Evolutionary conservation across 2,888 invertebrate genomes (phyloP).

Genomic region (Nezara viridula): DNA sequence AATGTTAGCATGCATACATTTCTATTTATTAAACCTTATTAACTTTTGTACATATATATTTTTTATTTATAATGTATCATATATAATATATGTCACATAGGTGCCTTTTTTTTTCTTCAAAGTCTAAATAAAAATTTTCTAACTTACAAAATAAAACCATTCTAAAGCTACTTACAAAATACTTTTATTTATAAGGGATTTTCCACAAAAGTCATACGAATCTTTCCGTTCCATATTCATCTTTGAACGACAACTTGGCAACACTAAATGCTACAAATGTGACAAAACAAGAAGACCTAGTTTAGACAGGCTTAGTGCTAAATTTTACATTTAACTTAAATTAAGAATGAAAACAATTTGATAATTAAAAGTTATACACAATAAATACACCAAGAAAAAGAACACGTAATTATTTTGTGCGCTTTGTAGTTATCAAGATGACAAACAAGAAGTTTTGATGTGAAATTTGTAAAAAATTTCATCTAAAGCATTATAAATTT

Average conservation of each 20-base stretch:
- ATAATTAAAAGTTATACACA: background rate
- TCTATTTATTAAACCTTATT: constrained; percentile 22
- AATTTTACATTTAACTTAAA: background rate
- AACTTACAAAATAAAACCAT: constrained; percentile 13
- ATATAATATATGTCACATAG: constrained; percentile 44
- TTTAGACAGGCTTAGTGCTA: constrained; percentile 5
- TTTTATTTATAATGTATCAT: constrained; percentile 27
- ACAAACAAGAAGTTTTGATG: too few species aligned
- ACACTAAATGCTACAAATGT: constrained; percentile 5
- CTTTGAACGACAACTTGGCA: background rate
- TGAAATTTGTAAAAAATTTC: too few species aligned
- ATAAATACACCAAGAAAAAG: background rate
- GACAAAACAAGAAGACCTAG: background rate
- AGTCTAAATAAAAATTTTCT: constrained; percentile 8
- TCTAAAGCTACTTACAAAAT: constrained; percentile 25
- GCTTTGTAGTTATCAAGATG: background rate
- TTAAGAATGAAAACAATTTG: background rate
- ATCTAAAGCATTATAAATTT: background rate
- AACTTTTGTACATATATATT: background rate
- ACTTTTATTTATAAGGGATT: constrained; percentile 13
- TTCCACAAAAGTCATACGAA: background rate
- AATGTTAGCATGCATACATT: constrained; percentile 50
- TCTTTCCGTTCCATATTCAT: background rate
- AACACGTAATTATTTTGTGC: background rate
- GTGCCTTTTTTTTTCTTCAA: constrained; percentile 45